Evolutionary conservation across 2,888 invertebrate genomes (phyloP).

Genomic region (Plemyria rubiginata): DNA sequence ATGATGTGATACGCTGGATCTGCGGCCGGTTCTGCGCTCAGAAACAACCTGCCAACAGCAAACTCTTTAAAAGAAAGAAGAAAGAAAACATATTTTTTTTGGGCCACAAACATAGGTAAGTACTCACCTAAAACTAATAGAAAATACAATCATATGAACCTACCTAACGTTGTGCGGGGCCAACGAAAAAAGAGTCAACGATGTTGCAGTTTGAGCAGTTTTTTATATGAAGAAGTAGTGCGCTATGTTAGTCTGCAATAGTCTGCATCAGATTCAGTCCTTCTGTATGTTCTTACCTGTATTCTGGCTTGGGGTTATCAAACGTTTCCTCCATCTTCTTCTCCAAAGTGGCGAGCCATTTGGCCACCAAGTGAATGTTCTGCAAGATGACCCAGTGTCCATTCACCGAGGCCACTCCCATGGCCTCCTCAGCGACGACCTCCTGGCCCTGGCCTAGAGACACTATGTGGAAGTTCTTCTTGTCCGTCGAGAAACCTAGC

Average conservation of each 20-base stretch:
- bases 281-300: constrained; percentile 64
- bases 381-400: constrained; percentile 98
- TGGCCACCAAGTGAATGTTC: constrained; percentile 96
- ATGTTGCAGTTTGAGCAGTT: no score
- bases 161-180: no score
- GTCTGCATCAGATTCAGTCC: neutral
- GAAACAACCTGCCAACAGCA: constrained; percentile 85
- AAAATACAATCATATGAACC: no score
- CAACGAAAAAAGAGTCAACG: no score
- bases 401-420: constrained; percentile 89
- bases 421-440: constrained; percentile 94
- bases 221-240: no score
- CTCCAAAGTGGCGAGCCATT: constrained; percentile 94
- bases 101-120: no score
- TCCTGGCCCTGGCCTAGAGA: constrained; percentile 98
- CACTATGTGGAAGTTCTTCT: constrained; percentile 95
- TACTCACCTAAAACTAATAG: no score
- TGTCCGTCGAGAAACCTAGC: constrained; percentile 91
- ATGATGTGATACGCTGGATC: constrained; percentile 88
- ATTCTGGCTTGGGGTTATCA: constrained; percentile 87
- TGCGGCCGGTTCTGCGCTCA: constrained; percentile 94
- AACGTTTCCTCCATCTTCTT: constrained; percentile 95
- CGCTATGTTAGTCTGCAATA: no score
- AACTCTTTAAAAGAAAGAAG: neutral
- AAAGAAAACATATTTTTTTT: no score